phyloP scores from a whole-genome alignment of 2,888 invertebrate species.

The Cheilosia scutellata region DNA sequence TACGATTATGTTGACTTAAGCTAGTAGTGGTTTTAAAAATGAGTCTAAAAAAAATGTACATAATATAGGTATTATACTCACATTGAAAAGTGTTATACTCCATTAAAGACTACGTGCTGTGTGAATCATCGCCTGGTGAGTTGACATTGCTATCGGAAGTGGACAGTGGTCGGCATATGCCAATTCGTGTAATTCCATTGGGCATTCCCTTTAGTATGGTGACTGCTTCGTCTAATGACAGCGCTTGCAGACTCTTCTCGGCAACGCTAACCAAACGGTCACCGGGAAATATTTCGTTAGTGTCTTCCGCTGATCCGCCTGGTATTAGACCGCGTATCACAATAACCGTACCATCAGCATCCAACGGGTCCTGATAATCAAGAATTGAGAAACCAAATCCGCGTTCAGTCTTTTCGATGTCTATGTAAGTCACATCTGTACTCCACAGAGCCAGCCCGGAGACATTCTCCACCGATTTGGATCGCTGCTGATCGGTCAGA shows the following conservation, averaged over 20 bases:
- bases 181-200: slow-evolving; percentile 94
- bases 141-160: slow-evolving; percentile 84
- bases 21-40: neutral
- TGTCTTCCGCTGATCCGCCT: slow-evolving; percentile 98
- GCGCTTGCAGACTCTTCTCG: slow-evolving; percentile 94
- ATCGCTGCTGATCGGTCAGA: slow-evolving; percentile 90
- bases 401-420: slow-evolving; percentile 96
- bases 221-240: slow-evolving; percentile 97
- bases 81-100: slow-evolving; percentile 77
- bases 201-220: slow-evolving; percentile 97
- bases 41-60: neutral
- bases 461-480: slow-evolving; percentile 97
- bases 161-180: slow-evolving; percentile 92
- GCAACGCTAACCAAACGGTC: slow-evolving; percentile 97
- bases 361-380: slow-evolving; percentile 98
- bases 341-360: slow-evolving; percentile 97
- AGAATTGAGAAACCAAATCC: slow-evolving; percentile 99
- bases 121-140: slow-evolving; percentile 82
- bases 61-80: slow-evolving; percentile 77
- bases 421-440: slow-evolving; percentile 95
- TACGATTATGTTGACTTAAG: neutral
- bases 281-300: slow-evolving; percentile 97
- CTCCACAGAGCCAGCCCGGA: slow-evolving; percentile 99
- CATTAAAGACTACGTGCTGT: slow-evolving; percentile 83
- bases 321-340: slow-evolving; percentile 98